phyloP scores from a whole-genome alignment of 2,888 invertebrate genomes.

The Ectemnius continuus region DNA sequence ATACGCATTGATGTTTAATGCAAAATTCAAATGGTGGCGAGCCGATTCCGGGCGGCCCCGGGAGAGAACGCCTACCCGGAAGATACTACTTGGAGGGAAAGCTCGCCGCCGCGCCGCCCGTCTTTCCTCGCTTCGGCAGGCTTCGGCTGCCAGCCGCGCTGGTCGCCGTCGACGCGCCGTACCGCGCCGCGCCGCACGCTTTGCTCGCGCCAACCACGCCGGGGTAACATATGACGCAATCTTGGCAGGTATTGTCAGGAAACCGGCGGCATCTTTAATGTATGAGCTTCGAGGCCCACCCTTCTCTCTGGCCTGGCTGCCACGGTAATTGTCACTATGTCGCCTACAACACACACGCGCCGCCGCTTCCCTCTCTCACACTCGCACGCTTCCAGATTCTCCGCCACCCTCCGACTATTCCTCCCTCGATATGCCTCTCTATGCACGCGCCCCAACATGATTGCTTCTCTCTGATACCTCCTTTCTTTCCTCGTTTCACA shows the following conservation, averaged over 20 bases:
- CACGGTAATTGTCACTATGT: constrained; percentile 59
- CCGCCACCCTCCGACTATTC: not conserved
- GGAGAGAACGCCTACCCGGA: constrained; percentile 24
- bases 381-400: not conserved
- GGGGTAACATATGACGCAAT: constrained; percentile 72
- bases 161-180: not conserved
- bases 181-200: constrained; percentile 16
- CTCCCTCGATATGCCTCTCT: not conserved
- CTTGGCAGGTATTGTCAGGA: constrained; percentile 71
- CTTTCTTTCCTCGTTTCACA: too few species aligned
- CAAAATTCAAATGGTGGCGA: constrained; percentile 73
- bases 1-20: constrained; percentile 75
- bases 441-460: too few species aligned
- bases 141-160: too few species aligned
- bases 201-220: constrained; percentile 24
- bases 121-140: too few species aligned
- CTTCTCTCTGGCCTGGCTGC: constrained; percentile 34
- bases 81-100: constrained; percentile 19
- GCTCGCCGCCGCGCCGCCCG: too few species aligned
- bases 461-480: too few species aligned
- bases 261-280: constrained; percentile 69
- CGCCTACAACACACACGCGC: constrained; percentile 7
- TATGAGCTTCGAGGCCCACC: constrained; percentile 62
- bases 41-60: constrained; percentile 1
- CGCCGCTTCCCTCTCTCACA: not conserved